Conservation (phyloP, 53 echinoderm and acorn worm species). For the Paelopatides confundens region DNA sequence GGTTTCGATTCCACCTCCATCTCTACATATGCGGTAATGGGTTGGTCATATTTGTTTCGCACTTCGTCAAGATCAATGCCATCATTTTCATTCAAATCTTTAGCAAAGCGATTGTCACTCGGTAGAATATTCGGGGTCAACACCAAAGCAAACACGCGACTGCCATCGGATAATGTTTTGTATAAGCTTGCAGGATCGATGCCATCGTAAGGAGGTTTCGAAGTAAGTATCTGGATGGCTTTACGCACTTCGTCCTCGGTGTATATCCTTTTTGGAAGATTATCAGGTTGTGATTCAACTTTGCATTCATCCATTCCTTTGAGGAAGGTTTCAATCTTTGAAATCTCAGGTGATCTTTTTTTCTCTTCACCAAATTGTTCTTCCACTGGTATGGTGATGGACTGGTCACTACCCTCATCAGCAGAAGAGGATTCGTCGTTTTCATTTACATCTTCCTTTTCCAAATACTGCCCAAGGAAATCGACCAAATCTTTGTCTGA, state of each 20-base stretch:
- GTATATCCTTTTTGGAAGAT: neutral
- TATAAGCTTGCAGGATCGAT: neutral
- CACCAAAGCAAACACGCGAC: constrained; percentile 29
- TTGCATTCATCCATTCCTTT: neutral
- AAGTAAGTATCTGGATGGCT: constrained; percentile 33
- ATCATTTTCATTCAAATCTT: neutral
- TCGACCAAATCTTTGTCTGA: neutral
- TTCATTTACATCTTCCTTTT: neutral
- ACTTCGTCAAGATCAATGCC: neutral
- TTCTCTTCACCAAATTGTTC: neutral
- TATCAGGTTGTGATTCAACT: neutral
- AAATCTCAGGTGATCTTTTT: neutral
- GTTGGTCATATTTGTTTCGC: neutral
- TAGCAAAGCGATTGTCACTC: neutral
- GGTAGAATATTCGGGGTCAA: neutral
- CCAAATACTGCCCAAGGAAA: neutral
- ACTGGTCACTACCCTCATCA: neutral
- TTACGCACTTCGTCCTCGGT: constrained; percentile 12
- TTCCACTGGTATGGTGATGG: neutral
- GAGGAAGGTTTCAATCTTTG: neutral
- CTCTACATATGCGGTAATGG: neutral
- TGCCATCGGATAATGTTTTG: neutral
- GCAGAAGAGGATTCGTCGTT: neutral
- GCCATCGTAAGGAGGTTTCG: constrained; percentile 16
- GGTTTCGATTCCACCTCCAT: neutral